These are phyloP conservation scores for Microplitis demolitor DNA, from an alignment of 1,140 invertebrate species.

Conservation along the genomic window DNA sequence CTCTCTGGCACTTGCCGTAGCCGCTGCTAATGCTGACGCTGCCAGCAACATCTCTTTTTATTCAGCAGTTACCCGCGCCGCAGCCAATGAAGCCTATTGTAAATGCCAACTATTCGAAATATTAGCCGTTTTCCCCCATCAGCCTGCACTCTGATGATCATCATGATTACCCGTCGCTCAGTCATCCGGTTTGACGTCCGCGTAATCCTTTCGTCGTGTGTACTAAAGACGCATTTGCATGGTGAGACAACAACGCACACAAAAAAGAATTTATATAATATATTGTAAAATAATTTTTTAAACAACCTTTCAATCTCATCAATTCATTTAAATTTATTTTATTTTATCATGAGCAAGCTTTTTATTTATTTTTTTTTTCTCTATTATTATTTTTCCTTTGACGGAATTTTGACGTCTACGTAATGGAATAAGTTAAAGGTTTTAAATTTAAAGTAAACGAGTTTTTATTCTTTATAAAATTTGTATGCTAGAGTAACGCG, in stretches of 20 bases:
- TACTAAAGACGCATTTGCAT: slow-evolving; percentile 33
- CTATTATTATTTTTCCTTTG: not conserved
- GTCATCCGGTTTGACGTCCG: slow-evolving; percentile 60
- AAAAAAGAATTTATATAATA: too few relatives aligned
- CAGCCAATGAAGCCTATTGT: slow-evolving; percentile 60
- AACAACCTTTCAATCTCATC: too few relatives aligned
- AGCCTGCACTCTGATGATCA: slow-evolving; percentile 12
- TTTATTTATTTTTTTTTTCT: too few relatives aligned
- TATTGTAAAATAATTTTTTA: not conserved
- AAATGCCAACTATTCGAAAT: slow-evolving; percentile 64
- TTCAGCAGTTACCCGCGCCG: slow-evolving; percentile 45
- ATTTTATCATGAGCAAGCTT: too few relatives aligned
- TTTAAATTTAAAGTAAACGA: not conserved
- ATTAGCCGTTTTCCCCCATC: slow-evolving; percentile 47
- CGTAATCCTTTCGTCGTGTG: slow-evolving; percentile 60
- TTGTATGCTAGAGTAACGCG: not conserved
- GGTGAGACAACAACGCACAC: not conserved
- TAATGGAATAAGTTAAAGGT: too few relatives aligned
- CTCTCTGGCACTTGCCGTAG: not conserved
- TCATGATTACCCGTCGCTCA: slow-evolving; percentile 59
- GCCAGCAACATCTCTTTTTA: not conserved
- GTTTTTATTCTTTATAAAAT: not conserved
- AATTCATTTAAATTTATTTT: too few relatives aligned
- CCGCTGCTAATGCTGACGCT: not conserved
- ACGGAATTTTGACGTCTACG: not conserved